phyloP scores from a whole-genome alignment of 2,797 vertebrate species.

The Sebastes wilsoni region DNA sequence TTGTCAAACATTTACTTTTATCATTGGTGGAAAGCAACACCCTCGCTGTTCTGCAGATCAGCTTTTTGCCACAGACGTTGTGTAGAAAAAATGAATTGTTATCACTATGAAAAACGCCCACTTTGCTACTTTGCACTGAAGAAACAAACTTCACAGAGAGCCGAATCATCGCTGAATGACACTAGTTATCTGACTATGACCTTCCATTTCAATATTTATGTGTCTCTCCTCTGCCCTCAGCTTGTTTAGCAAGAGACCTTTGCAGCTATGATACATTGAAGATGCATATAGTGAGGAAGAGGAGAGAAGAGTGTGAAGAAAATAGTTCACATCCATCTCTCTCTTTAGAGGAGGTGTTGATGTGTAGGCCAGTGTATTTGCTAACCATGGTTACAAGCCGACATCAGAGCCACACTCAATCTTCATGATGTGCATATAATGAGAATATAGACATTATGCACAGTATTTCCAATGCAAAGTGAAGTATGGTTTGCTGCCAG shows the following conservation, averaged over 20 bases:
- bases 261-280: conserved; percentile 2
- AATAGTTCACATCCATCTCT: not conserved
- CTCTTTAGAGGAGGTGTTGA: conserved; percentile 3
- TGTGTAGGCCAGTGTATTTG: not conserved
- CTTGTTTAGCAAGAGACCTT: conserved; percentile 11
- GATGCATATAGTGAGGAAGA: not conserved
- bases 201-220: not conserved
- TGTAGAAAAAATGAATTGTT: not conserved
- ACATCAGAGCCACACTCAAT: conserved; percentile 18
- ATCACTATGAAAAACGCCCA: not conserved
- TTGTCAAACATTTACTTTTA: not conserved
- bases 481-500: not conserved
- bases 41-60: not conserved
- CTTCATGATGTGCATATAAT: conserved; percentile 13
- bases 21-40: not conserved
- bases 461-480: not conserved
- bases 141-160: not conserved
- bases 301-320: not conserved
- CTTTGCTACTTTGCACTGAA: not conserved
- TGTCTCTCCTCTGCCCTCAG: conserved; percentile 2
- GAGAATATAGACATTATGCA: not conserved
- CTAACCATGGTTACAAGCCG: conserved; percentile 26
- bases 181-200: not conserved
- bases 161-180: not conserved
- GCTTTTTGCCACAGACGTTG: not conserved